These are phyloP conservation scores for Trissolcus basalis DNA, from an alignment of 1,140 invertebrate genomes.

Conservation along the genomic window DNA sequence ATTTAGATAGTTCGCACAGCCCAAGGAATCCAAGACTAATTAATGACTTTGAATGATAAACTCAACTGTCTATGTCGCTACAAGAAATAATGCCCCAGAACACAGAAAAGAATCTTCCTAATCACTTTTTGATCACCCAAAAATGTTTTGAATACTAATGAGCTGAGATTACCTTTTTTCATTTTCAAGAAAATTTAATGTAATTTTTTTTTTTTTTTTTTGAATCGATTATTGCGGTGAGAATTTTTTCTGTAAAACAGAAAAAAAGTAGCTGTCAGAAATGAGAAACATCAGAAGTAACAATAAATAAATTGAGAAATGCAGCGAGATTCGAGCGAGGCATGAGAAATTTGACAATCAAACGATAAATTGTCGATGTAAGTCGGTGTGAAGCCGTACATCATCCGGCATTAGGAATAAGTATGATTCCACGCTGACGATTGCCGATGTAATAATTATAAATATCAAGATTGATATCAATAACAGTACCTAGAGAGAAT, in stretches of 20 bases:
- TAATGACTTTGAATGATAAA: constrained; percentile 38
- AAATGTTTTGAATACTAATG: no score
- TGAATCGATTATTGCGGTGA: no score
- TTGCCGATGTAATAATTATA: constrained; percentile 41
- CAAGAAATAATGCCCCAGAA: no score
- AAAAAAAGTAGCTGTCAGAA: no score
- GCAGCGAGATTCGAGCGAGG: not conserved
- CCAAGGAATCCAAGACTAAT: constrained; percentile 44
- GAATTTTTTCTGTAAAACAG: no score
- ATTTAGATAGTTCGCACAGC: constrained; percentile 41
- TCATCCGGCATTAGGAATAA: constrained; percentile 32
- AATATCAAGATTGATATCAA: constrained; percentile 38
- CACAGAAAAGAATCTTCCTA: no score
- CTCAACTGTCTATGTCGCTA: no score
- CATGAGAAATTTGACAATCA: constrained; percentile 3
- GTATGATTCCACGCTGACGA: constrained; percentile 25
- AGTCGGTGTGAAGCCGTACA: constrained; percentile 10
- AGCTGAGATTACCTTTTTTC: no score
- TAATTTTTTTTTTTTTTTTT: no score
- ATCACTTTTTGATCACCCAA: no score
- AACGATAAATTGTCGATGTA: constrained; percentile 10
- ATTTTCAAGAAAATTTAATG: no score
- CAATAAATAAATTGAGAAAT: not conserved
- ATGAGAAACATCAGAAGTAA: not conserved
- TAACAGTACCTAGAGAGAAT: constrained; percentile 31